Conservation (phyloP, 1,140 invertebrate species). For the Ptiloglossa arizonensis region DNA sequence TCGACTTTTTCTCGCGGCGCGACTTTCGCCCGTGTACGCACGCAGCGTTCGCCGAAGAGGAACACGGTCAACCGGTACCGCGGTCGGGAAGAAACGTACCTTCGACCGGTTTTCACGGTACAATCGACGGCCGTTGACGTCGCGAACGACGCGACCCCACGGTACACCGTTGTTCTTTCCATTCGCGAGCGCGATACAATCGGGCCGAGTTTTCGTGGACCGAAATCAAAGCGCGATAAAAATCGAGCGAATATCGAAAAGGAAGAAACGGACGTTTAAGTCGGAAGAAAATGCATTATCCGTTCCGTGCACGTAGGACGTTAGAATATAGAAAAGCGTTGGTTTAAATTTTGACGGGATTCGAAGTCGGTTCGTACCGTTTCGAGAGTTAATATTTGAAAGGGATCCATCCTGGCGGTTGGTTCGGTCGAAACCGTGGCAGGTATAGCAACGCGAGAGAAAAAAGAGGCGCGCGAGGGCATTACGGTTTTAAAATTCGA, state of each 20-base stretch:
- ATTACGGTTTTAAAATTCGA: slow-evolving; percentile 78
- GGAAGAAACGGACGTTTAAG: not conserved
- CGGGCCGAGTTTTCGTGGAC: not conserved
- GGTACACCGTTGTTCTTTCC: not conserved
- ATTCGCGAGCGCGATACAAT: not conserved
- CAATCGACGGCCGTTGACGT: too few species aligned
- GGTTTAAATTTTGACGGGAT: slow-evolving; percentile 44
- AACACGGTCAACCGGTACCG: too few species aligned
- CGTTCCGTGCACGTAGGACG: not conserved
- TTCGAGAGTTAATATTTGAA: slow-evolving; percentile 45
- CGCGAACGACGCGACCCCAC: too few species aligned
- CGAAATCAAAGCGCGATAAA: not conserved
- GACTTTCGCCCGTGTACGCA: too few species aligned
- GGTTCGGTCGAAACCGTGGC: not conserved
- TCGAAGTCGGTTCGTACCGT: not conserved
- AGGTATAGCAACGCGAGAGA: not conserved
- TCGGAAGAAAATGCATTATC: not conserved
- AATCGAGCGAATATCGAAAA: not conserved
- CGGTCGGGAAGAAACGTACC: too few species aligned
- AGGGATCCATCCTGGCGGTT: not conserved
- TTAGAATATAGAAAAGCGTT: not conserved
- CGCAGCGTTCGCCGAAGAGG: too few species aligned
- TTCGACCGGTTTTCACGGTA: too few species aligned
- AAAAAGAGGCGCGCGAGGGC: slow-evolving; percentile 52
- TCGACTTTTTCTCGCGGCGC: not conserved